Evolutionary conservation across 2,113 vertebrate species (phyloP).

Genomic region (Syngnathus scovelli): DNA sequence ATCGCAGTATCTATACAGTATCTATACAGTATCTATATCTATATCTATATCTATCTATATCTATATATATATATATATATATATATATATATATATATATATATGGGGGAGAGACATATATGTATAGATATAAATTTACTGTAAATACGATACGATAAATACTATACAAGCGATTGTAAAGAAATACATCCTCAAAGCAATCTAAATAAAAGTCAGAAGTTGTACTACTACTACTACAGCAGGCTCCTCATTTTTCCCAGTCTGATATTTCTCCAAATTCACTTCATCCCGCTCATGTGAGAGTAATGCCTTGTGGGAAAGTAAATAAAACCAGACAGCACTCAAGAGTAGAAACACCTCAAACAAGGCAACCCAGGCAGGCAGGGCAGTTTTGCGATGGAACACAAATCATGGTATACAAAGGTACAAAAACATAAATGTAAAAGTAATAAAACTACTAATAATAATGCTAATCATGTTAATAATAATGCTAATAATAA

Average conservation of each 20-base stretch:
- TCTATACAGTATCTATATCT: too few species aligned
- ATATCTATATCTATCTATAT: too few species aligned
- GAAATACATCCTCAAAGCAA: background rate
- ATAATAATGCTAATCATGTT: too few species aligned
- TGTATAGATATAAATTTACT: too few species aligned
- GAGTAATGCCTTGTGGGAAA: background rate
- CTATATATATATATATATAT: too few species aligned
- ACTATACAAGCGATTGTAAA: background rate
- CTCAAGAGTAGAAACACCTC: background rate
- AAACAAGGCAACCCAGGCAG: background rate
- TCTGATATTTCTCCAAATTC: background rate
- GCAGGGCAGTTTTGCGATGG: background rate
- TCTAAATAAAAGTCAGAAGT: background rate
- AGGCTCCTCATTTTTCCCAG: background rate
- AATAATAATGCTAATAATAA: too few species aligned
- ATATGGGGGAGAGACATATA: too few species aligned
- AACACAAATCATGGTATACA: background rate
- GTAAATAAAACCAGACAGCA: constrained; percentile 1
- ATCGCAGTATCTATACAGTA: too few species aligned
- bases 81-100: too few species aligned
- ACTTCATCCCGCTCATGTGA: background rate
- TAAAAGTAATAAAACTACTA: too few species aligned
- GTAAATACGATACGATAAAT: too few species aligned
- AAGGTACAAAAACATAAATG: background rate
- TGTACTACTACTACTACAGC: background rate